phyloP scores from a whole-genome alignment of 2,888 invertebrate species.

The Brenthis hecate region DNA sequence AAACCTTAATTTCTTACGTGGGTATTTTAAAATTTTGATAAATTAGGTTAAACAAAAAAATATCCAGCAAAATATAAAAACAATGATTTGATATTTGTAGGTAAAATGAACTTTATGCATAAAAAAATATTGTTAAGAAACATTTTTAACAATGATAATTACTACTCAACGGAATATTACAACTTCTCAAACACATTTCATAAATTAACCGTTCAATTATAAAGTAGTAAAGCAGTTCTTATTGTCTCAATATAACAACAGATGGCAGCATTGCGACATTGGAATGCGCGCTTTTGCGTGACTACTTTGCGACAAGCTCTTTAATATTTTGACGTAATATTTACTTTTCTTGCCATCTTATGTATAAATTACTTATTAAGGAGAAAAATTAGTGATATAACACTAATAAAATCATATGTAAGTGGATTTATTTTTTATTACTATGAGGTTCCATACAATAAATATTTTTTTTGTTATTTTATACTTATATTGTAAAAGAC shows the following conservation, averaged over 20 bases:
- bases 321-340: constrained; percentile 55
- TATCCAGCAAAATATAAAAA: too few species aligned
- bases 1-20: not conserved
- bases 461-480: too few species aligned
- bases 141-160: not conserved
- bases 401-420: not conserved
- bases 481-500: too few species aligned
- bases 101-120: not conserved
- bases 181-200: not conserved
- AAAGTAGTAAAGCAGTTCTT: constrained; percentile 3
- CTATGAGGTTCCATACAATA: not conserved
- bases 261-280: constrained; percentile 56
- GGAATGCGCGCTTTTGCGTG: constrained; percentile 63
- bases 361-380: constrained; percentile 36
- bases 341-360: constrained; percentile 49
- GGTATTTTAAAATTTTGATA: not conserved
- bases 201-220: constrained; percentile 12
- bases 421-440: not conserved
- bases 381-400: not conserved
- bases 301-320: constrained; percentile 50
- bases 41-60: too few species aligned
- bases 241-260: constrained; percentile 40
- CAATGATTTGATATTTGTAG: not conserved
- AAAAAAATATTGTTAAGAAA: not conserved
- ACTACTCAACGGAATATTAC: not conserved